Conservation (phyloP, 2,113 vertebrate species). For the Tylochromis polylepis region DNA sequence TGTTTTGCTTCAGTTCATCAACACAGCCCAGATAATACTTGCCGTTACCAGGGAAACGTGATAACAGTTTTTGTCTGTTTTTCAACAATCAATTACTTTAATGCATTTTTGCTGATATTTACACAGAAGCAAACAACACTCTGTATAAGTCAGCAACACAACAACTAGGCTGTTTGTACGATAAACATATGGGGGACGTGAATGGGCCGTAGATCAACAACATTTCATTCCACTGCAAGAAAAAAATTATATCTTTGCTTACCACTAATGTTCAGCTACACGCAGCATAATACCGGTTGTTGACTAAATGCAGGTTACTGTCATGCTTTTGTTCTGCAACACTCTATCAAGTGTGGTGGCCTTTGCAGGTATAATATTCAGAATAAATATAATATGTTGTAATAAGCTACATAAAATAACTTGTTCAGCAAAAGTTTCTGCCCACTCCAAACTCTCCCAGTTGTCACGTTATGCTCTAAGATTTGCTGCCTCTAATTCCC, state of each 20-base stretch:
- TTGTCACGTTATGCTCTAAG: slow-evolving; percentile 45
- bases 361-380: neutral
- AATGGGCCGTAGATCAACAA: slow-evolving; percentile 46
- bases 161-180: slow-evolving; percentile 48
- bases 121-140: slow-evolving; percentile 62
- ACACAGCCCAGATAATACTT: slow-evolving; percentile 81
- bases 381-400: neutral
- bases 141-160: slow-evolving; percentile 23
- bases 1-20: slow-evolving; percentile 86
- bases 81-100: slow-evolving; percentile 89
- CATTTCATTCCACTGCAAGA: slow-evolving; percentile 19
- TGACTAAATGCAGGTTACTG: slow-evolving; percentile 7
- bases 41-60: slow-evolving; percentile 83
- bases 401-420: neutral
- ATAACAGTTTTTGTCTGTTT: slow-evolving; percentile 84
- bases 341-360: neutral
- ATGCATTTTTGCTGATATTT: slow-evolving; percentile 73
- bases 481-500: slow-evolving; percentile 52
- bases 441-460: slow-evolving; percentile 10
- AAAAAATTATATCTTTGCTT: slow-evolving; percentile 27
- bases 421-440: neutral
- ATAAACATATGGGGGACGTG: slow-evolving; percentile 30
- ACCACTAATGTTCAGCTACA: slow-evolving; percentile 32
- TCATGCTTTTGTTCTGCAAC: neutral
- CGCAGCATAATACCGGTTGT: slow-evolving; percentile 1